These are phyloP conservation scores for Clarias batrachus DNA, from an alignment of 2,113 vertebrate genomes.

Conservation along the genomic window DNA sequence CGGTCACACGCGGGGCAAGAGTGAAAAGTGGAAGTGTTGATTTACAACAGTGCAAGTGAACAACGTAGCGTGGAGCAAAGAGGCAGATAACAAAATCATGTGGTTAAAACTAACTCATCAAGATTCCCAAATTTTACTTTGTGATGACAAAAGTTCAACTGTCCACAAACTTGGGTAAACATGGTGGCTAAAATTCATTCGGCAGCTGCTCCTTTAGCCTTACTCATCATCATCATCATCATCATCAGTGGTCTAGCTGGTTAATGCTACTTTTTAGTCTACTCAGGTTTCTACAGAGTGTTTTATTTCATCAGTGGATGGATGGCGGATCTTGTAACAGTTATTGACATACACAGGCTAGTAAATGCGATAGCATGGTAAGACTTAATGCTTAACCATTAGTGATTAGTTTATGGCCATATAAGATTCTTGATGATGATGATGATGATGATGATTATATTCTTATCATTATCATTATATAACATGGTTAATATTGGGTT, in stretches of 20 bases:
- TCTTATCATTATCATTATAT: too few relatives aligned
- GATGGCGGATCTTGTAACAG: neutral
- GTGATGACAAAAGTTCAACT: neutral
- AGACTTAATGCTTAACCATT: neutral
- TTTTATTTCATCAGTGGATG: neutral
- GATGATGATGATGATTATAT: too few relatives aligned
- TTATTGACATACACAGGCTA: neutral
- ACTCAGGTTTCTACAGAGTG: neutral
- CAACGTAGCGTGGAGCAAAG: neutral
- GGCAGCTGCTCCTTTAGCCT: neutral
- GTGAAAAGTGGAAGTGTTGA: constrained; percentile 3
- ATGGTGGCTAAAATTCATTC: neutral
- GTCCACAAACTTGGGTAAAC: neutral
- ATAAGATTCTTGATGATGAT: neutral
- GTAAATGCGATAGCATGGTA: neutral
- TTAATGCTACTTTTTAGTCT: neutral
- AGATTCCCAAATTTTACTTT: neutral
- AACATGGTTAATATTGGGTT: neutral
- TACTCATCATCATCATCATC: neutral
- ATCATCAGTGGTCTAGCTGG: neutral
- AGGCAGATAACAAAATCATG: neutral
- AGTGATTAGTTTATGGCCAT: neutral
- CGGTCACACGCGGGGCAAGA: constrained; percentile 13
- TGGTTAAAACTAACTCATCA: neutral
- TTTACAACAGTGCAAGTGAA: constrained; percentile 10